Evolutionary conservation across 2,888 invertebrate genomes (phyloP).

Genomic region (Piscicola geometra): DNA sequence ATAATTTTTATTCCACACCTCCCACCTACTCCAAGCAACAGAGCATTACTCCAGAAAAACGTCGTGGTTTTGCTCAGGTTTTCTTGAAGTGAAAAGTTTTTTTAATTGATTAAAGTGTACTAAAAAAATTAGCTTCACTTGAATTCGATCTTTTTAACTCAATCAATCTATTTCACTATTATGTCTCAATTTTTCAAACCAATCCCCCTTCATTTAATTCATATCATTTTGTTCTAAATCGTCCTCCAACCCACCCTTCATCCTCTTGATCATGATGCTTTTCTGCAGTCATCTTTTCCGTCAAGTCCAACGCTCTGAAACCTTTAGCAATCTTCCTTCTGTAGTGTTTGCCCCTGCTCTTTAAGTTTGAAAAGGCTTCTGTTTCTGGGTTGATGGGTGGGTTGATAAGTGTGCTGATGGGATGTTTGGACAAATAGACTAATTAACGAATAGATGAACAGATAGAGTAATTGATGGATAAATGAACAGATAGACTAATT

Average conservation of each 20-base stretch:
- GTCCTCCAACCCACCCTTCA: slow-evolving; percentile 5
- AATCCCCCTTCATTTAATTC: too few species aligned
- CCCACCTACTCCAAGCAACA: too few species aligned
- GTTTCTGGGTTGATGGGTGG: not conserved
- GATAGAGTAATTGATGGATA: not conserved
- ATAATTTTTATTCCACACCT: too few species aligned
- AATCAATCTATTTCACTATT: too few species aligned
- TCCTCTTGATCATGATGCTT: not conserved
- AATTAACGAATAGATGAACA: not conserved
- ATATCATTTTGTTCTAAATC: not conserved
- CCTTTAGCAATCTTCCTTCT: not conserved
- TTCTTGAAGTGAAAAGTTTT: too few species aligned
- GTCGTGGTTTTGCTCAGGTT: too few species aligned
- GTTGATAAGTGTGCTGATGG: too few species aligned
- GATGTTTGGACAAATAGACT: not conserved
- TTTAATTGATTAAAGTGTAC: too few species aligned
- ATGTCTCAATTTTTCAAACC: too few species aligned
- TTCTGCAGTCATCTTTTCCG: not conserved
- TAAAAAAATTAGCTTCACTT: too few species aligned
- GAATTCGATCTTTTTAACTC: too few species aligned
- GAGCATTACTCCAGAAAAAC: too few species aligned
- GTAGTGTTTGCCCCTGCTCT: not conserved
- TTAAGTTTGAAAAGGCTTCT: not conserved
- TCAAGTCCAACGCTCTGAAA: not conserved
- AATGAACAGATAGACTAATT: not conserved